These are phyloP conservation scores for Ostrea denselamellosa DNA, from an alignment of 1,140 invertebrate genomes.

Conservation along the genomic window DNA sequence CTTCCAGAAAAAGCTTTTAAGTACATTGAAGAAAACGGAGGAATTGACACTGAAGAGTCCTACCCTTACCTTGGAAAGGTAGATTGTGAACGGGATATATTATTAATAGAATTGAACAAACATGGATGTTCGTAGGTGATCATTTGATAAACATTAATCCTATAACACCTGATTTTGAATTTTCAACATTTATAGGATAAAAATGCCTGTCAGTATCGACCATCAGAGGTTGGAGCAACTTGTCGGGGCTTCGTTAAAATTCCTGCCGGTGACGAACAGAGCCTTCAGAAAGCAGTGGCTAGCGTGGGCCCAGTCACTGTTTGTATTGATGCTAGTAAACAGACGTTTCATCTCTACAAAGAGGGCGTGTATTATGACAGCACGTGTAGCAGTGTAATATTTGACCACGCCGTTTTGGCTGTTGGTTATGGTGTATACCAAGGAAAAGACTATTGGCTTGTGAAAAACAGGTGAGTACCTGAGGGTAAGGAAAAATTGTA, in stretches of 20 bases:
- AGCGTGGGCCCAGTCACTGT: constrained; percentile 78
- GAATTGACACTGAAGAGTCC: constrained; percentile 93
- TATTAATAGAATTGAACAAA: too few species aligned
- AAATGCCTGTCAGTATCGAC: neutral
- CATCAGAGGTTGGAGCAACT: neutral
- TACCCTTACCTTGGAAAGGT: constrained; percentile 74
- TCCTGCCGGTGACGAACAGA: neutral
- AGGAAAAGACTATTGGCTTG: constrained; percentile 83
- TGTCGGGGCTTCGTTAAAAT: neutral
- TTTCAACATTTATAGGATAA: neutral
- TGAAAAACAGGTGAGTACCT: constrained; percentile 80
- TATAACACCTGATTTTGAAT: neutral
- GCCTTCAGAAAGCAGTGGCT: constrained; percentile 40
- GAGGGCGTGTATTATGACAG: constrained; percentile 65
- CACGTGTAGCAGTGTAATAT: neutral
- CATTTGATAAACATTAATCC: neutral
- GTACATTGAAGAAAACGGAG: constrained; percentile 93
- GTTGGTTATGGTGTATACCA: constrained; percentile 81
- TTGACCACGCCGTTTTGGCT: constrained; percentile 80
- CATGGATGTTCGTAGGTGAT: too few species aligned
- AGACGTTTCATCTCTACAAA: constrained; percentile 55
- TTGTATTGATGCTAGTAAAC: constrained; percentile 89
- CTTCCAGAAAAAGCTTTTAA: constrained; percentile 93
- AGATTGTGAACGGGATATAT: neutral
- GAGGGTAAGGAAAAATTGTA: too few species aligned